Conservation (phyloP, 1,140 invertebrate genomes). For the Notospermus geniculatus region DNA sequence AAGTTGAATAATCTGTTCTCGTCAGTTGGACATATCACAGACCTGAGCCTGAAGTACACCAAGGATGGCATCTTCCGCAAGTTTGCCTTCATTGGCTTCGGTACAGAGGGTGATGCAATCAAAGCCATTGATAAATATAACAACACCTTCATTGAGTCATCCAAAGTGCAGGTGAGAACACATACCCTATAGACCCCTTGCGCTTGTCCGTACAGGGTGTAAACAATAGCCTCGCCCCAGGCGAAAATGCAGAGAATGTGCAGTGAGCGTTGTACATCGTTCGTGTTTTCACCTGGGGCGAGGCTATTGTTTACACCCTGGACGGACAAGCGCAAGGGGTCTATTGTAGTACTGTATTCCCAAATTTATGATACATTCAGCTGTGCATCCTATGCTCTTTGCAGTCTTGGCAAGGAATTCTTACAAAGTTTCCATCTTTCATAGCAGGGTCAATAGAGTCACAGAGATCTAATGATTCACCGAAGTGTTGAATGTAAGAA, state of each 20-base stretch:
- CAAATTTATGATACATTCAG: not conserved
- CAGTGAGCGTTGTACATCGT: too few relatives aligned
- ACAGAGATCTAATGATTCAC: not conserved
- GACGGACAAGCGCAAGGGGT: too few relatives aligned
- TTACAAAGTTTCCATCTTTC: not conserved
- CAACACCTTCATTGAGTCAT: conserved; percentile 78
- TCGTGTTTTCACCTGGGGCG: too few relatives aligned
- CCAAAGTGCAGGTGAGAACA: conserved; percentile 63
- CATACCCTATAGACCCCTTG: too few relatives aligned
- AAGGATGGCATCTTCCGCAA: conserved; percentile 85
- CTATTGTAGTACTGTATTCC: not conserved
- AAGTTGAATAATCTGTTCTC: conserved; percentile 73
- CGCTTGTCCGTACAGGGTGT: too few relatives aligned
- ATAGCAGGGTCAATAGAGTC: too few relatives aligned
- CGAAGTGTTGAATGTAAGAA: not conserved
- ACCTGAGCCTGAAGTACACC: conserved; percentile 88
- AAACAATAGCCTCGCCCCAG: too few relatives aligned
- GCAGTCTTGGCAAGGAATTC: too few relatives aligned
- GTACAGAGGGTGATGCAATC: conserved; percentile 73
- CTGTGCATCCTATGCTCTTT: too few relatives aligned
- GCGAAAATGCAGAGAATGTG: too few relatives aligned
- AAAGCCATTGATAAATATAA: conserved; percentile 76
- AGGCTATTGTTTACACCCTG: too few relatives aligned
- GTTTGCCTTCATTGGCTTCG: conserved; percentile 90
- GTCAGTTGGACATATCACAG: conserved; percentile 80